phyloP scores from a whole-genome alignment of 1,140 invertebrate species.

The Antheraea mylitta region DNA sequence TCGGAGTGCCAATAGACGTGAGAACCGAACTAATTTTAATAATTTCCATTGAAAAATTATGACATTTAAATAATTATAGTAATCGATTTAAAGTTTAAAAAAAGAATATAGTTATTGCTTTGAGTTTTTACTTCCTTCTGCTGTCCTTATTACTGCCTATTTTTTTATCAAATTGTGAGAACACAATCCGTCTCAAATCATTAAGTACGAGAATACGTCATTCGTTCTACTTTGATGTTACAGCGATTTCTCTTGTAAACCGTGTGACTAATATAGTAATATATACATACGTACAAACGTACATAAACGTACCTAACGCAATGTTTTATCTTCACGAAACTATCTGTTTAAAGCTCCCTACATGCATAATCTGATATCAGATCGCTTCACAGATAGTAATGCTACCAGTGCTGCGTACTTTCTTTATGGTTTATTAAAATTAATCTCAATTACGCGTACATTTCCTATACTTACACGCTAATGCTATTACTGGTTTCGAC shows the following conservation, averaged over 20 bases:
- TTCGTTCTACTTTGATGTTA: constrained; percentile 1
- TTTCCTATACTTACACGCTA: background rate
- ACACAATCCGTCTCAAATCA: background rate
- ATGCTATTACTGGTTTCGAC: too few relatives aligned
- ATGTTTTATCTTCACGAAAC: constrained; percentile 19
- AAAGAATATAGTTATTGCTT: too few relatives aligned
- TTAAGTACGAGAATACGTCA: background rate
- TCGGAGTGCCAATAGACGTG: too few relatives aligned
- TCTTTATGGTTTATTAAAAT: background rate
- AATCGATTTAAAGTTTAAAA: too few relatives aligned
- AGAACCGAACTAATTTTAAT: too few relatives aligned
- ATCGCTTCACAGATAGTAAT: constrained; percentile 12
- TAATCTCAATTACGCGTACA: background rate
- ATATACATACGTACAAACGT: constrained; percentile 1
- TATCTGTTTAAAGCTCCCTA: constrained; percentile 36
- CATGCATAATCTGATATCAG: constrained; percentile 17
- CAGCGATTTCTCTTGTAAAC: background rate
- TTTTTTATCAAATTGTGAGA: background rate
- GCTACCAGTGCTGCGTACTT: background rate
- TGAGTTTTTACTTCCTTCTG: too few relatives aligned
- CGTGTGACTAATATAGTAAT: constrained; percentile 39
- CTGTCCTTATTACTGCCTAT: too few relatives aligned
- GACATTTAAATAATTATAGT: too few relatives aligned
- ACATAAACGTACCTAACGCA: constrained; percentile 6
- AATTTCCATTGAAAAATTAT: too few relatives aligned